These are phyloP conservation scores for Scarus forsteni DNA, from an alignment of 2,797 vertebrate species.

Conservation along the genomic window DNA sequence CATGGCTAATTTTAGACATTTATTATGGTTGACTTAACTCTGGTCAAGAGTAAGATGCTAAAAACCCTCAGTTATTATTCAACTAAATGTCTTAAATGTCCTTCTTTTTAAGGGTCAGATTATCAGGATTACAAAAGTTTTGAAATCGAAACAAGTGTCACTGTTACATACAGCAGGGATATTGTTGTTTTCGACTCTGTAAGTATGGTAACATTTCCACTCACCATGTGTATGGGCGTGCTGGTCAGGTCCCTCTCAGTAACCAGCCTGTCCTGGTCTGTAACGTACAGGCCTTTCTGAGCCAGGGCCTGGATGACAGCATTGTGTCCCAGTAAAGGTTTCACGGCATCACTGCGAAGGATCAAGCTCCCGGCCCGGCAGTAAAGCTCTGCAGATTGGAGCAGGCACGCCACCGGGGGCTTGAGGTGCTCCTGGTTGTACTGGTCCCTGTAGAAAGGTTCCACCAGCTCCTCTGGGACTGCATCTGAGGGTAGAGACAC, in stretches of 20 bases:
- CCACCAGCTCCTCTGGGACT: conserved; percentile 91
- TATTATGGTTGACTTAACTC: no score
- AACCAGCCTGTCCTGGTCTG: conserved; percentile 95
- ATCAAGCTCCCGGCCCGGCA: conserved; percentile 98
- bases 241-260: conserved; percentile 94
- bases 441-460: conserved; percentile 96
- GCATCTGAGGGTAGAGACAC: conserved; percentile 83
- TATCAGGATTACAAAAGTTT: no score
- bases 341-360: conserved; percentile 96
- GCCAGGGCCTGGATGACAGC: conserved; percentile 98
- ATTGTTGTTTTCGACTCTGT: no score
- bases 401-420: conserved; percentile 92
- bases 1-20: no score
- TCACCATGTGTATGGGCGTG: conserved; percentile 95
- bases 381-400: conserved; percentile 96
- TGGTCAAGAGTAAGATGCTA: no score
- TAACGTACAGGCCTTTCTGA: conserved; percentile 97
- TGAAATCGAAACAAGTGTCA: no score
- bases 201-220: conserved; percentile 45
- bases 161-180: no score
- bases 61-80: no score
- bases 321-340: conserved; percentile 96
- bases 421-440: conserved; percentile 98
- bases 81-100: no score
- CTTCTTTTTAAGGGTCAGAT: no score